A percentile compares a stretch with the other conserved stretches of the same genome.
phyloP scores from a whole-genome alignment of 2,797 vertebrate species.

The Gorsachius magnificus region DNA sequence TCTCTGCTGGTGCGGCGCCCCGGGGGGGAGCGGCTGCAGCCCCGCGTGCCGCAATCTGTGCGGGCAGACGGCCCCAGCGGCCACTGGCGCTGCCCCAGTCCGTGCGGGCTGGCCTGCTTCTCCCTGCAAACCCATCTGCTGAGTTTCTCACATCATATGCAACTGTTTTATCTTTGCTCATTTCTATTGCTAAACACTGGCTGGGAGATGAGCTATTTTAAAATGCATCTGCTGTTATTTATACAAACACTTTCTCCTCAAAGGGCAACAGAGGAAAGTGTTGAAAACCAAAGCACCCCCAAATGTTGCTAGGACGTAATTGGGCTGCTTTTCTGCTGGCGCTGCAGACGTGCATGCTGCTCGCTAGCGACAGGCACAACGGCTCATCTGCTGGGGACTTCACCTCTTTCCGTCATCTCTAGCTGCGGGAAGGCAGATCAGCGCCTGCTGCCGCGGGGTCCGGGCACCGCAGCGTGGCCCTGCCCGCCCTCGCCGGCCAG shows the following conservation, averaged over 20 bases:
- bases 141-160: conserved; percentile 10
- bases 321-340: neutral
- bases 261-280: conserved; percentile 43
- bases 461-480: neutral
- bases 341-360: neutral
- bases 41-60: neutral
- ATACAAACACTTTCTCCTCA: conserved; percentile 61
- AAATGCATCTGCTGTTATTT: conserved; percentile 68
- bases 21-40: neutral
- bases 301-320: neutral
- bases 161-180: conserved; percentile 56
- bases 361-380: accelerated
- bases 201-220: conserved; percentile 54
- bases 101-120: neutral
- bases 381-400: neutral
- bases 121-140: conserved; percentile 62
- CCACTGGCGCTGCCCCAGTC: neutral
- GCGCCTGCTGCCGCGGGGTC: accelerated
- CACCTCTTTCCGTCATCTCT: too few relatives aligned
- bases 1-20: neutral
- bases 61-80: neutral
- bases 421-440: neutral
- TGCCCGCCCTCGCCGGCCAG: neutral
- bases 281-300: neutral
- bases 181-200: conserved; percentile 45